Evolutionary conservation across 2,797 vertebrate species (phyloP).

Genomic region (Spinus olivaceus): DNA sequence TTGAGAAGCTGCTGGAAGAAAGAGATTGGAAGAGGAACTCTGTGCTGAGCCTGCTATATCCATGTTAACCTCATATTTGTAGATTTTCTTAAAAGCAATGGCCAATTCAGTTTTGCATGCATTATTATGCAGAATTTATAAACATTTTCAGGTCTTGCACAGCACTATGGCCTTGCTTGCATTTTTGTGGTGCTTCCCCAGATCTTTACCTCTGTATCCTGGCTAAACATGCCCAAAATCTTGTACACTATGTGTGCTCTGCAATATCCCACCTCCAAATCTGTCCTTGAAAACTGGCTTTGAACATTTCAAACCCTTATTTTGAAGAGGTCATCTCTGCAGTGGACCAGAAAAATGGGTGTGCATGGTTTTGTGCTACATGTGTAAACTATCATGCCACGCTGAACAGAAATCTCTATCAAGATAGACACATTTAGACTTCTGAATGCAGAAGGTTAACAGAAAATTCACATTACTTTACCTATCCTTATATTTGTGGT

Average conservation of each 20-base stretch:
- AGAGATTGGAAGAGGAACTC: not conserved
- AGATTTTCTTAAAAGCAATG: not conserved
- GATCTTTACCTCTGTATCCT: not conserved
- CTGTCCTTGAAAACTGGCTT: not conserved
- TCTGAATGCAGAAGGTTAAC: not conserved
- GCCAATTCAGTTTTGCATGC: not conserved
- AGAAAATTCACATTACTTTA: not conserved
- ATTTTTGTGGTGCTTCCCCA: not conserved
- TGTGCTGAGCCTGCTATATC: not conserved
- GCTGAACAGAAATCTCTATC: not conserved
- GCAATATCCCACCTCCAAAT: not conserved
- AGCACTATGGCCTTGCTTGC: not conserved
- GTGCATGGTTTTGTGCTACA: not conserved
- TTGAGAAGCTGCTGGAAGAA: not conserved
- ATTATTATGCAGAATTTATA: not conserved
- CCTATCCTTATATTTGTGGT: not conserved
- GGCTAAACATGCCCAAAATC: not conserved
- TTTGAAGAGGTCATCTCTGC: not conserved
- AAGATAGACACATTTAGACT: not conserved
- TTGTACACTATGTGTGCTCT: accelerated
- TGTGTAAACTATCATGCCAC: not conserved
- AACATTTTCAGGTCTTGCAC: not conserved
- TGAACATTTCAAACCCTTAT: not conserved
- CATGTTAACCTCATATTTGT: accelerated
- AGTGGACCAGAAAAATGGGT: not conserved